phyloP scores from a whole-genome alignment of 1,140 invertebrate species.

The Philopotamus ludificatus region DNA sequence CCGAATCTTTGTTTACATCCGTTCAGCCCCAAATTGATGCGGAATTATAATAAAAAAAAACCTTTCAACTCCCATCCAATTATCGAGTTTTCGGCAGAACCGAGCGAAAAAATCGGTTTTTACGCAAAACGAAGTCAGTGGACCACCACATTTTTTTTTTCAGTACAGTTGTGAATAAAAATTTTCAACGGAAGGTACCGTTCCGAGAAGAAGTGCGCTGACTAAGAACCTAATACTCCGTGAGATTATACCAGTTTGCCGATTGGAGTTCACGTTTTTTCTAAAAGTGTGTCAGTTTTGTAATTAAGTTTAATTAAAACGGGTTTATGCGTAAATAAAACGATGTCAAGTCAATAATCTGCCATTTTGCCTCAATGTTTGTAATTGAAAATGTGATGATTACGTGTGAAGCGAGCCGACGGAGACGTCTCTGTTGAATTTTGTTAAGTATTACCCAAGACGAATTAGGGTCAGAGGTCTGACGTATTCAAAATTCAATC shows the following conservation, averaged over 20 bases:
- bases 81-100: no score
- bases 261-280: not conserved
- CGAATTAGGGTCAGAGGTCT: not conserved
- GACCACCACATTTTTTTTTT: no score
- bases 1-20: not conserved
- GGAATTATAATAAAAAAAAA: constrained; percentile 1
- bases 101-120: no score
- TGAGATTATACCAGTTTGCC: not conserved
- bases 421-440: not conserved
- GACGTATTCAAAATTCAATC: not conserved
- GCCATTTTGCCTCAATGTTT: no score
- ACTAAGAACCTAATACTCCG: not conserved
- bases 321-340: not conserved
- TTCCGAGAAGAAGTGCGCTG: not conserved
- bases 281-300: not conserved
- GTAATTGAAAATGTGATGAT: not conserved
- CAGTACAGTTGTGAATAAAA: constrained; percentile 1
- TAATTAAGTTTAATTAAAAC: not conserved
- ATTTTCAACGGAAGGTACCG: constrained; percentile 10
- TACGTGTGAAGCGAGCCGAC: not conserved
- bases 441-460: not conserved
- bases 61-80: no score
- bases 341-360: not conserved
- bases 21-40: not conserved
- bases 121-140: not conserved